phyloP scores from a whole-genome alignment of 1,140 invertebrate genomes.

The Pachyrhynchus sulphureomaculatus region DNA sequence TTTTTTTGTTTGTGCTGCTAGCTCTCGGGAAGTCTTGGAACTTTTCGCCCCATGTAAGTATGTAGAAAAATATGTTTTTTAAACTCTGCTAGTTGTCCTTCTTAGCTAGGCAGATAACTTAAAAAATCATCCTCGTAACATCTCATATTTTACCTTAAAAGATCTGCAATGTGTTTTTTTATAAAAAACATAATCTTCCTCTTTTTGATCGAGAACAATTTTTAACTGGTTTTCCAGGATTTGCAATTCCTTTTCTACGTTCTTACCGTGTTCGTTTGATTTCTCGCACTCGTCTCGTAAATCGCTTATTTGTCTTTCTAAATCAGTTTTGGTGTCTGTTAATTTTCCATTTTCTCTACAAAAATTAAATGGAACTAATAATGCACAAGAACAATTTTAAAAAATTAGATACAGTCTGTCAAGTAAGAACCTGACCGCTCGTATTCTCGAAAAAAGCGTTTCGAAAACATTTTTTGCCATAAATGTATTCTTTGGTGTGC shows the following conservation, averaged over 20 bases:
- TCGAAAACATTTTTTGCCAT: no score
- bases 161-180: conserved; percentile 29
- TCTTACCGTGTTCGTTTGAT: neutral
- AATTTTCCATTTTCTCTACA: neutral
- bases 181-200: conserved; percentile 28
- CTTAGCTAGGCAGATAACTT: no score
- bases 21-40: no score
- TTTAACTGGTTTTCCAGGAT: conserved; percentile 19
- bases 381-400: no score
- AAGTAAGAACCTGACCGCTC: no score
- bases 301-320: conserved; percentile 19
- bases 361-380: no score
- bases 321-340: neutral
- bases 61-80: neutral
- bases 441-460: no score
- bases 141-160: conserved; percentile 4
- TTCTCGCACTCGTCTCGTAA: conserved; percentile 8
- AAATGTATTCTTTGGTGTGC: no score
- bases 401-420: no score
- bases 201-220: conserved; percentile 27
- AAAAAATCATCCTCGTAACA: no score
- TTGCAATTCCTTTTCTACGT: conserved; percentile 4
- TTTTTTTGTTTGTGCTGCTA: no score
- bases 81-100: neutral
- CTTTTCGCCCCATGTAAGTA: no score